A percentile compares a stretch with the other conserved stretches of the same genome.
Evolutionary conservation across 2,797 vertebrate species (phyloP).

Genomic region (Pagetopsis macropterus): DNA sequence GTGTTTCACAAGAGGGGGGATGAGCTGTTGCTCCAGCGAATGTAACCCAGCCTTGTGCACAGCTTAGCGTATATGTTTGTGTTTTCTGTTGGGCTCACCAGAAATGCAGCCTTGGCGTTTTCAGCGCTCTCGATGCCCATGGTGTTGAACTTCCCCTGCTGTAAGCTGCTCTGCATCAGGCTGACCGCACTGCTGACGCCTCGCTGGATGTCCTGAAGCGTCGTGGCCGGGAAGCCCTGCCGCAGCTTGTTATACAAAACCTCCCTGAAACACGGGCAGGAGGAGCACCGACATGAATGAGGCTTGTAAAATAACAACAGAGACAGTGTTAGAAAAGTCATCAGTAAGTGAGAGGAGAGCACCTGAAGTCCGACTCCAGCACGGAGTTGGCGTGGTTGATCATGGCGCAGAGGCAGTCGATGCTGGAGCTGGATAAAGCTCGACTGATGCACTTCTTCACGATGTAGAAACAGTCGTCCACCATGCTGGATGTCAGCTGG

Average conservation of each 20-base stretch:
- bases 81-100: conserved; percentile 83
- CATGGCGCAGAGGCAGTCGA: conserved; percentile 98
- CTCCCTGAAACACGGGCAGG: conserved; percentile 81
- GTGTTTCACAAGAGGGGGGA: too few relatives aligned
- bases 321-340: neutral
- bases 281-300: neutral
- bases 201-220: conserved; percentile 96
- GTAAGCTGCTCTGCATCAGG: conserved; percentile 98
- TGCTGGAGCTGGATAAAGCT: conserved; percentile 95
- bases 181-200: conserved; percentile 97
- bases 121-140: conserved; percentile 96
- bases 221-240: conserved; percentile 95
- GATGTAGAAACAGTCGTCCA: conserved; percentile 98
- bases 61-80: too few relatives aligned
- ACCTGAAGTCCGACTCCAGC: conserved; percentile 98
- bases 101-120: conserved; percentile 93
- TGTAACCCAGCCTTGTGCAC: too few relatives aligned
- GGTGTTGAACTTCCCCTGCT: conserved; percentile 98
- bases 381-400: conserved; percentile 97
- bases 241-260: conserved; percentile 93
- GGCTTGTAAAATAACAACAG: neutral
- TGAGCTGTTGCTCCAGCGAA: too few relatives aligned
- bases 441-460: conserved; percentile 98
- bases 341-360: neutral
- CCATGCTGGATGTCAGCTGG: conserved; percentile 98